Base-by-base conservation (phyloP, 2,888 invertebrate genomes). In the Adineta ricciae region DNA sequence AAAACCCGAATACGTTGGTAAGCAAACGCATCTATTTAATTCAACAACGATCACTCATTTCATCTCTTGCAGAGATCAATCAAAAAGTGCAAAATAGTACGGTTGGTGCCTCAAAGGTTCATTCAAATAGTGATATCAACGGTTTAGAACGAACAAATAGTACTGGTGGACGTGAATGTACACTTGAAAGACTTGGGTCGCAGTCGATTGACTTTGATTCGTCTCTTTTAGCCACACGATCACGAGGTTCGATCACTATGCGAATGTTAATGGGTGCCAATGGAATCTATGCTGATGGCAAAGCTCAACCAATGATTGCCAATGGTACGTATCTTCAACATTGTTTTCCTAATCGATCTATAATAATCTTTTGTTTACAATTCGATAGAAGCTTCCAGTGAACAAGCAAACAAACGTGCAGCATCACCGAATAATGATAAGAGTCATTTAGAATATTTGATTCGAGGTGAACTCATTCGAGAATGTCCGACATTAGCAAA, bases 241-340 rank as follows among this genome's bases (percentile, higher is more conserved):
- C 78, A 78, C 78, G 78, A 24, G 78, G 78, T 78, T 78, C 78
- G 8, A 78, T 78, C 24, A 78, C 78, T 11, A 78, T 78, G 78
- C 19, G 78, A 41, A 78, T 78, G 78, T 41, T 78, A 38, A 78
- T 78, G 78, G 78, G 78, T 41, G 41, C 38, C 9, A 41, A 38
- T 78, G 41, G 41, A 8, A 41, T 41, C 0, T 38, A 41, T 78
- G 41, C 78, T 11, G 78, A 78, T 78, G 78, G 78, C 11, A 78
- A 41, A 78, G 78, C 78, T 24, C 78, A 78, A 41, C 78, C 78
- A 41, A 41, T 41, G 19, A 27, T 32, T 41, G 41, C 24, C 0
- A 78, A 21, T 41, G 78, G 78, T 78, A 78, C 41, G 4, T 27
- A 14, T n/a, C 46, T 21, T 21, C 21, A 19, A 32, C n/a, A 14